Percentiles rank a stretch among this genome's conserved stretches.
Conservation (phyloP, 2,113 vertebrate genomes). For the Malurus alboscapulatus region DNA sequence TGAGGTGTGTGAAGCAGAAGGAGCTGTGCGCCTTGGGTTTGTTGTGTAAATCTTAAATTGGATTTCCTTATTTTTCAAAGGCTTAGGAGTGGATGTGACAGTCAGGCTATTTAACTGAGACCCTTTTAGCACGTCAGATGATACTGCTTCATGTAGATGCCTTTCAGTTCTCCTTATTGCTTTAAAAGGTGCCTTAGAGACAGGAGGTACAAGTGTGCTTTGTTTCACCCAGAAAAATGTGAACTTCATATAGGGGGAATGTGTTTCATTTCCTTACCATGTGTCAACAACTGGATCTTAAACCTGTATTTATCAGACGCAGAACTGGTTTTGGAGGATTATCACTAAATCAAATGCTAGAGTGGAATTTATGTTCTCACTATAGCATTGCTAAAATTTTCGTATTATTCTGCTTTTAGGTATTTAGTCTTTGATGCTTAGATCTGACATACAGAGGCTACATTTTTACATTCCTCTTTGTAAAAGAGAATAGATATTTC, state of each 20-base stretch:
- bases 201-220: slow-evolving; percentile 10
- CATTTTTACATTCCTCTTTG: background rate
- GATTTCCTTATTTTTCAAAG: slow-evolving; percentile 25
- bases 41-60: background rate
- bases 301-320: slow-evolving; percentile 52
- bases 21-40: background rate
- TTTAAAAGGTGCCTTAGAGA: slow-evolving; percentile 15
- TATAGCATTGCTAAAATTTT: background rate
- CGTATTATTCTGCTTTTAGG: background rate
- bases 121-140: background rate
- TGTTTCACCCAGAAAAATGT: slow-evolving; percentile 56
- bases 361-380: slow-evolving; percentile 20
- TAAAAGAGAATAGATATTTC: background rate
- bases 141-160: background rate
- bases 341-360: slow-evolving; percentile 45
- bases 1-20: background rate
- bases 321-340: slow-evolving; percentile 53
- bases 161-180: background rate
- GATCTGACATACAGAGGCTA: background rate
- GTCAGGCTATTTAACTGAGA: background rate
- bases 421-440: slow-evolving; percentile 32
- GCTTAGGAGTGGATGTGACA: background rate
- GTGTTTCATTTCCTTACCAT: slow-evolving; percentile 66
- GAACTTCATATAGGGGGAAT: slow-evolving; percentile 53
- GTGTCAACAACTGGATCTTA: slow-evolving; percentile 56